Conservation (phyloP, 1,140 invertebrate genomes). For the Saccostrea glomerata region DNA sequence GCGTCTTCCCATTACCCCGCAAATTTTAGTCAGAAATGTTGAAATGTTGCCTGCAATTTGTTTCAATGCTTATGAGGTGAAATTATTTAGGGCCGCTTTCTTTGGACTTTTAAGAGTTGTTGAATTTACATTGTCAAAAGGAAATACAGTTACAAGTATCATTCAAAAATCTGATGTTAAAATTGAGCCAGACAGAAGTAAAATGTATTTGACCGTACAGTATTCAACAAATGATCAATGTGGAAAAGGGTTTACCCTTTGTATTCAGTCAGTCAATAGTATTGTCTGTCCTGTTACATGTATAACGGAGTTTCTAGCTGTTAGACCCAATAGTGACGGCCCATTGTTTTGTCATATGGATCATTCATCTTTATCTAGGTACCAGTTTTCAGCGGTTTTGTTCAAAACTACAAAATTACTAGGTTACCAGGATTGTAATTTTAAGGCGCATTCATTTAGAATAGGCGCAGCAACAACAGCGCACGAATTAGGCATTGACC, state of each 20-base stretch:
- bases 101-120: slow-evolving; percentile 26
- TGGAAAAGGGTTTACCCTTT: neutral
- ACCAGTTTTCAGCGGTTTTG: too few species aligned
- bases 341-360: too few species aligned
- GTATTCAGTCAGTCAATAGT: neutral
- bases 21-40: neutral
- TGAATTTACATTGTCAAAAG: neutral
- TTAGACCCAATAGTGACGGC: too few species aligned
- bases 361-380: too few species aligned
- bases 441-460: neutral
- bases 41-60: slow-evolving; percentile 25
- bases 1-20: neutral
- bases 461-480: neutral
- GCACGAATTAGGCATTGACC: neutral
- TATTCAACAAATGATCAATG: neutral
- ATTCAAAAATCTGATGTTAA: neutral
- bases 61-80: neutral
- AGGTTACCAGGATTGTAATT: neutral
- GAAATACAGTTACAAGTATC: neutral
- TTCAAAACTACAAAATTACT: too few species aligned
- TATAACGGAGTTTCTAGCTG: too few species aligned
- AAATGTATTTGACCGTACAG: neutral
- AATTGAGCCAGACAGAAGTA: neutral
- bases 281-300: too few species aligned
- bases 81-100: neutral